A percentile compares a stretch with the other conserved stretches of the same genome.
phyloP scores from a whole-genome alignment of 2,888 invertebrate genomes.

The Rhopalosiphum nymphaeae region DNA sequence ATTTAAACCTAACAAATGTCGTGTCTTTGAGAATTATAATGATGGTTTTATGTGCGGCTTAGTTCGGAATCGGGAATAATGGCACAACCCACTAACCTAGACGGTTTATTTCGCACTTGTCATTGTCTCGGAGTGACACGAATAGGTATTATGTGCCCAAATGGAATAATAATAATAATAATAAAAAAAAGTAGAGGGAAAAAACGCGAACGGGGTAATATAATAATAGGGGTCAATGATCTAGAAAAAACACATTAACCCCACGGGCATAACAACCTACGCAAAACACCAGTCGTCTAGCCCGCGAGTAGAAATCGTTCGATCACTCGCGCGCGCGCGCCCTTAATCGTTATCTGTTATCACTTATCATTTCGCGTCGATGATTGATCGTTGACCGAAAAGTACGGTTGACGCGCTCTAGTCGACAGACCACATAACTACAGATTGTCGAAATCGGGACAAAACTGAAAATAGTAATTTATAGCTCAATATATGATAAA shows the following conservation, averaged over 20 bases:
- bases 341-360: not conserved
- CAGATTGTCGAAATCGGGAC: not conserved
- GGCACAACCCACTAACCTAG: not conserved
- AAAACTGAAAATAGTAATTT: too few relatives aligned
- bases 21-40: not conserved
- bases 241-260: conserved; percentile 7
- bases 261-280: not conserved
- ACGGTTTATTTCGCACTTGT: not conserved
- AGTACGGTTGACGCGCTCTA: not conserved
- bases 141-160: not conserved
- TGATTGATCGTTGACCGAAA: not conserved
- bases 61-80: not conserved
- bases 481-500: too few relatives aligned
- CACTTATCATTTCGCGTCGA: not conserved
- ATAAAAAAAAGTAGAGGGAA: not conserved
- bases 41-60: not conserved
- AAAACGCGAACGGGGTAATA: not conserved
- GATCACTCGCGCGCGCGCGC: not conserved
- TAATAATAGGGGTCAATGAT: conserved; percentile 20
- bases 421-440: not conserved
- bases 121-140: conserved; percentile 7
- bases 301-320: not conserved
- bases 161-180: not conserved
- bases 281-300: not conserved
- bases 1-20: not conserved